Evolutionary conservation across 2,888 invertebrate genomes (phyloP).

Genomic region (Aleiodes leptofemur): DNA sequence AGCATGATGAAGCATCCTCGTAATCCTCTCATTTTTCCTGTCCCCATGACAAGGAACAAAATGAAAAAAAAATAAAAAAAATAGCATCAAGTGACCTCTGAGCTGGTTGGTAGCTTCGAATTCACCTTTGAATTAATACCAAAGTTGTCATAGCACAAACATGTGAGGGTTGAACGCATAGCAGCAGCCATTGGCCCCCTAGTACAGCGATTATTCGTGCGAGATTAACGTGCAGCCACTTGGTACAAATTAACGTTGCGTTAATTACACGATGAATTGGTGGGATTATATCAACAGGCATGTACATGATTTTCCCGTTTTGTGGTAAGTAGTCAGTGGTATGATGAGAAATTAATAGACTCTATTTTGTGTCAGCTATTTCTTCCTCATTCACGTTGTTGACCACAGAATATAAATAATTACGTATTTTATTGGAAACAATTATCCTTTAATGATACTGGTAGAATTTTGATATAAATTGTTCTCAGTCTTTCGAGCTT

Average conservation of each 20-base stretch:
- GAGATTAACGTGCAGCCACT: constrained; percentile 16
- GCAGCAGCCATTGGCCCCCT: background rate
- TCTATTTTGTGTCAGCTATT: no score
- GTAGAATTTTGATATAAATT: no score
- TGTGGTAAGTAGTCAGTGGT: background rate
- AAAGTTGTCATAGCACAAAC: constrained; percentile 15
- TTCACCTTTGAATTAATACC: constrained; percentile 14
- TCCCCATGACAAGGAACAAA: background rate
- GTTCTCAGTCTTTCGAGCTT: no score
- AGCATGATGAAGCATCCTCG: constrained; percentile 5
- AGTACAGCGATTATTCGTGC: constrained; percentile 13
- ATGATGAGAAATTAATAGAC: no score
- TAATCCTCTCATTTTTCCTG: background rate
- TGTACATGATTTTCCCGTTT: background rate
- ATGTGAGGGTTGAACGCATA: background rate
- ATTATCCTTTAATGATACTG: no score
- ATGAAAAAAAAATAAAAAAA: no score
- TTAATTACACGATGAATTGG: constrained; percentile 23
- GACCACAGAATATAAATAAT: no score
- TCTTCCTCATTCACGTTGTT: no score
- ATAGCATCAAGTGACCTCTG: no score
- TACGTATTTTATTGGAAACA: no score
- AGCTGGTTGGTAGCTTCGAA: no score
- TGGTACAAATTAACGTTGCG: constrained; percentile 23
- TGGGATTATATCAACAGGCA: constrained; percentile 22